Percentiles rank a stretch among this genome's conserved stretches.
These are phyloP conservation scores for Nannospalax galili DNA, from an alignment of 2,113 vertebrate genomes.

Conservation along the genomic window DNA sequence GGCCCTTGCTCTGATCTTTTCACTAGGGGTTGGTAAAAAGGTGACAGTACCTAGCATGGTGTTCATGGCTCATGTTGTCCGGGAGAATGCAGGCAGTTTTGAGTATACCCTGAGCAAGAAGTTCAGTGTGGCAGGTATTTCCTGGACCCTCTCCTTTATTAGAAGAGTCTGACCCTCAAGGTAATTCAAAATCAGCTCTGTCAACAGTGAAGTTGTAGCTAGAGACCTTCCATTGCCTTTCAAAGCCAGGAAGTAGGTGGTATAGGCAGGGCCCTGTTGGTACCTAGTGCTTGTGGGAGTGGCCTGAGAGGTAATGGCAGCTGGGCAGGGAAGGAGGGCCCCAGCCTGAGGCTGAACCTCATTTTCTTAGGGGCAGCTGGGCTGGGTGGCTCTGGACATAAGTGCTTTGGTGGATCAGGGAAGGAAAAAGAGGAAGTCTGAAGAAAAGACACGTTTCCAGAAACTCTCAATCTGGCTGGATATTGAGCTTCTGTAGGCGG, in stretches of 20 bases:
- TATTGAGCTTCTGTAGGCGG: slow-evolving; percentile 31
- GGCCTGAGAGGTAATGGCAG: neutral
- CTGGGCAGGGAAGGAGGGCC: neutral
- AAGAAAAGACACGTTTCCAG: neutral
- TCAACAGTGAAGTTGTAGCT: neutral
- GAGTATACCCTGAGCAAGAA: neutral
- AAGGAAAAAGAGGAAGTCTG: neutral
- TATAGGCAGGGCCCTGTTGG: neutral
- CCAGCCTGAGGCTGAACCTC: neutral
- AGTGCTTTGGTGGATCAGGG: neutral
- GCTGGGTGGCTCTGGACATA: neutral
- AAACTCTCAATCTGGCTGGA: neutral
- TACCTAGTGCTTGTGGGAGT: neutral
- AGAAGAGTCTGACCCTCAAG: neutral
- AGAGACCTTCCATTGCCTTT: neutral
- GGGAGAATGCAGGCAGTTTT: neutral
- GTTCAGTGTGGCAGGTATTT: neutral
- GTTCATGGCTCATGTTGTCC: fast-evolving
- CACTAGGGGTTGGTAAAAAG: neutral
- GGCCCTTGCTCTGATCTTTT: neutral
- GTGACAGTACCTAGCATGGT: neutral
- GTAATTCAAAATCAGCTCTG: neutral
- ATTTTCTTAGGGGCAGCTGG: neutral
- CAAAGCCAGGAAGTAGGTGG: neutral
- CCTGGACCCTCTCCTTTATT: neutral